A percentile compares a stretch with the other conserved stretches of the same genome.
Conservation (phyloP, 2,888 invertebrate genomes). For the Taphrorychus bicolor region DNA sequence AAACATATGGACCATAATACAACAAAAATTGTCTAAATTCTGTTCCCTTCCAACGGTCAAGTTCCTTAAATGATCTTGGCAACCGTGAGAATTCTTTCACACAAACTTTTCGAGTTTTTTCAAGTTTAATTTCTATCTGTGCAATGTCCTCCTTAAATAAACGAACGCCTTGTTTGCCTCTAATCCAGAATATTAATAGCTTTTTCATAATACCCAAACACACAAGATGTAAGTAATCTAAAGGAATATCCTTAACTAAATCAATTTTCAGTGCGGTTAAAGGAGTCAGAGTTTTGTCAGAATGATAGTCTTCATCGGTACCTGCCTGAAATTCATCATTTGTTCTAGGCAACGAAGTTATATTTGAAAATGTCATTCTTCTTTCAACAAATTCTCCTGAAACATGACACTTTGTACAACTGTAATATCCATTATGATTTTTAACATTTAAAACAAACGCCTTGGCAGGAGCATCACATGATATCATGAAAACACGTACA, state of each 20-base stretch:
- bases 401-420: slow-evolving; percentile 44
- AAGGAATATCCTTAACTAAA: slow-evolving; percentile 43
- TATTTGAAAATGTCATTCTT: slow-evolving; percentile 38
- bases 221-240: slow-evolving; percentile 42
- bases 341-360: slow-evolving; percentile 21
- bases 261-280: slow-evolving; percentile 44
- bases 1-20: slow-evolving; percentile 36
- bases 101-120: slow-evolving; percentile 23
- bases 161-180: slow-evolving; percentile 5
- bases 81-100: slow-evolving; percentile 9
- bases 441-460: slow-evolving; percentile 9
- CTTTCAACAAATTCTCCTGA: slow-evolving; percentile 23
- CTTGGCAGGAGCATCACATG: slow-evolving; percentile 21
- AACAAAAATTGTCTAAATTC: slow-evolving; percentile 41
- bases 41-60: slow-evolving; percentile 40
- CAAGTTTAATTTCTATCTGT: slow-evolving; percentile 7
- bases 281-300: no score
- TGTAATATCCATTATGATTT: neutral
- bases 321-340: slow-evolving; percentile 23
- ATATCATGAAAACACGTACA: neutral
- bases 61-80: slow-evolving; percentile 30
- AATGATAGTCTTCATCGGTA: slow-evolving; percentile 41
- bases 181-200: slow-evolving; percentile 14
- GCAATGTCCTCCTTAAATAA: slow-evolving; percentile 2
- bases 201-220: slow-evolving; percentile 40